Evolutionary conservation across 2,888 invertebrate species (phyloP).

Genomic region (Hyles lineata): DNA sequence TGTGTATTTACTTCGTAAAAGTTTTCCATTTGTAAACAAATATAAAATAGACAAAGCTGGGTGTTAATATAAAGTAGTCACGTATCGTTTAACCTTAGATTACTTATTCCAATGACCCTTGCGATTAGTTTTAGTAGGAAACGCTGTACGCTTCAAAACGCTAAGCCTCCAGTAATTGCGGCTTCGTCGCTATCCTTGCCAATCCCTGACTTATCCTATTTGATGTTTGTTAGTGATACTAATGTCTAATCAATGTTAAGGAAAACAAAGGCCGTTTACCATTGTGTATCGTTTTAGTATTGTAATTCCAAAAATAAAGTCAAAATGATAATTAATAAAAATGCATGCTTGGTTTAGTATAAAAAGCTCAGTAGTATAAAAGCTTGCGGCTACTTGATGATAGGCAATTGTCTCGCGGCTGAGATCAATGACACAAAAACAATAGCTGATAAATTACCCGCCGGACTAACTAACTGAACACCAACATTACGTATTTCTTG

Average conservation of each 20-base stretch:
- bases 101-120: conserved; percentile 67
- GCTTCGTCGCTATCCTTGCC: conserved; percentile 69
- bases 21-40: background rate
- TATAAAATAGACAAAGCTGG: background rate
- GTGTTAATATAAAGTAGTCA: conserved; percentile 50
- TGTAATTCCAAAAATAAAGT: background rate
- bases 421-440: conserved; percentile 60
- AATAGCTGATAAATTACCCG: conserved; percentile 71
- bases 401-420: conserved; percentile 1
- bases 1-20: no score
- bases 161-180: conserved; percentile 78
- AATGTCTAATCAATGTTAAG: conserved; percentile 40
- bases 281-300: background rate
- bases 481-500: conserved; percentile 63
- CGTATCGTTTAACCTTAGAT: conserved; percentile 69
- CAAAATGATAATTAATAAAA: no score
- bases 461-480: conserved; percentile 64
- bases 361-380: background rate
- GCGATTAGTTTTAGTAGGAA: conserved; percentile 65
- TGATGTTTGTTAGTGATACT: conserved; percentile 63
- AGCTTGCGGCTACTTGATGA: conserved; percentile 15
- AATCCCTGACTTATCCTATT: conserved; percentile 66
- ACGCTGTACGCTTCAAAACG: conserved; percentile 62
- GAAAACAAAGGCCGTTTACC: background rate
- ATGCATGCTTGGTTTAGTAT: background rate